Evolutionary conservation across 2,888 invertebrate genomes (phyloP), one percentile per base, ranked within the genome.

Genomic region (Parnassius mnemosyne): DNA sequence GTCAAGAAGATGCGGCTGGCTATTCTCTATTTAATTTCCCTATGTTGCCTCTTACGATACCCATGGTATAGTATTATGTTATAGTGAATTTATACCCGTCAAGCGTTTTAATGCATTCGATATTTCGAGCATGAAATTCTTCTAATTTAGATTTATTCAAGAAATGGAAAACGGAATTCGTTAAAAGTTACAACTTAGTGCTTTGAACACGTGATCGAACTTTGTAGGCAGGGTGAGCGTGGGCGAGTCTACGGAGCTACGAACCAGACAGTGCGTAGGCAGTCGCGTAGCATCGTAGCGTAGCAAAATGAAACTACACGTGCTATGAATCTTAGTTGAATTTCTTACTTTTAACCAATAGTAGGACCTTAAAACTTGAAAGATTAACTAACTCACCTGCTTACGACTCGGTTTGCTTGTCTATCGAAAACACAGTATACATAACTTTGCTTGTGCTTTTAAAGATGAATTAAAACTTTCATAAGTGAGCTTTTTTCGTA

Each of bases 211-310:
- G 73, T 76, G 74, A 69, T 61, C 66, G 61, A 70, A 72, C 69
- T 71, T 68, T 67, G 63, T 64, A 69, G 76, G 71, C 78, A 79
- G 72, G 70, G 71, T 66, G 71, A 71, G 87, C 85, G 89, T 87
- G 83, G 89, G 90, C 85, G 89, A 86, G 89, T 90, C 90, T 90
- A 81, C 84, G 78, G 72, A 68, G 83, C 86, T 87, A 85, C 86
- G 86, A 75, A 77, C 73, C 81, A 89, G 88, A 85, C 86, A 69
- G 69, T 75, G 86, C 85, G 89, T 89, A 88, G 89, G 89, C 83
- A 81, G 72, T 2, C 34, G 42, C 77, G 84, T 88, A 82, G 81
- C 81, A 69, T 57, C 78, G 83, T 84, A 85, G 79, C 78, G 83
- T 84, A 83, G 72, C 63, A 84, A 80, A 53, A 50, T 16, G 42